phyloP scores from a whole-genome alignment of 1,140 invertebrate species.

The Hylaeus volcanicus region DNA sequence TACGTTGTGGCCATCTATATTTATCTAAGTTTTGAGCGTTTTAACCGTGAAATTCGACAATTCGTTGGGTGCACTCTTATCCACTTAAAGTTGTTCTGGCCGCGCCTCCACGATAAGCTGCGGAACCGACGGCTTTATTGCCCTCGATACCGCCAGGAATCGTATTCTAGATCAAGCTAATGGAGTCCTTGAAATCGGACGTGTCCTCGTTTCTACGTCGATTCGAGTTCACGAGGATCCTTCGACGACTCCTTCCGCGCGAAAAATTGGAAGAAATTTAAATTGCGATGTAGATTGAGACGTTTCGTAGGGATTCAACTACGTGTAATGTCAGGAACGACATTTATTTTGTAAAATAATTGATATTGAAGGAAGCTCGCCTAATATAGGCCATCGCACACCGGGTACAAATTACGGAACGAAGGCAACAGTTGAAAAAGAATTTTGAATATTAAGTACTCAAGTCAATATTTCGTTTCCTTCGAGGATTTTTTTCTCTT shows the following conservation, averaged over 20 bases:
- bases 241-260: too few species aligned
- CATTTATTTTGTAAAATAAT: too few species aligned
- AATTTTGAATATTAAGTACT: too few species aligned
- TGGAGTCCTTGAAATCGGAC: constrained; percentile 26
- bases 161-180: constrained; percentile 11
- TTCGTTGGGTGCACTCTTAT: neutral
- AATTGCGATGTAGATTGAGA: neutral
- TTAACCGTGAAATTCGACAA: neutral
- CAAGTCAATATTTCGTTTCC: too few species aligned
- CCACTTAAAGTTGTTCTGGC: neutral
- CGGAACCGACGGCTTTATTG: constrained; percentile 18
- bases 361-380: too few species aligned
- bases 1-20: too few species aligned
- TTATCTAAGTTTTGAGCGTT: neutral
- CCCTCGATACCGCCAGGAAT: neutral
- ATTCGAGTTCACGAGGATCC: neutral
- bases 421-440: too few species aligned
- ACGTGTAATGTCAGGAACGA: too few species aligned
- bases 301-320: neutral
- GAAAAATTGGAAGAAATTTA: neutral
- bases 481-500: too few species aligned
- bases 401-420: too few species aligned
- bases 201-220: neutral
- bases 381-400: too few species aligned
- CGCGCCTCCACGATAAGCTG: constrained; percentile 19